Base-by-base conservation (phyloP, 2,797 vertebrate species). In the Sebastiscus albofasciatus region DNA sequence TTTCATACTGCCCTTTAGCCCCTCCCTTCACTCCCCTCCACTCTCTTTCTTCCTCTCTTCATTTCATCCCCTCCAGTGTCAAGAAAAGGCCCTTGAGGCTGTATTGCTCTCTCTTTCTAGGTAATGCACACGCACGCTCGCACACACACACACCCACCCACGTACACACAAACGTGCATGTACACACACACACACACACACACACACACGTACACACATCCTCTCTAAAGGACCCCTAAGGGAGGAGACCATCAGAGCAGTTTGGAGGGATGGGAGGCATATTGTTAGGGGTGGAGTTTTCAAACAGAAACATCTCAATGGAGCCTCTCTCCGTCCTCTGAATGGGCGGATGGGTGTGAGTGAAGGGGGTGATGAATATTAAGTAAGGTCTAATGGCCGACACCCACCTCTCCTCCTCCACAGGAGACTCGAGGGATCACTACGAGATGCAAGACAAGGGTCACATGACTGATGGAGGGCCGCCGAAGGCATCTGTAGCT, bases 281-380 rank as follows among this genome's bases (percentile, higher is more conserved):
- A 89, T 87, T 93, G 92, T 91, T 82, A 89, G 84, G 77, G 76
- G 59, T 87, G 90, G 87, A 89, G 81, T 90, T 87, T 89, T 93
- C 90, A 88, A 90, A 92, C 84, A 71, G 88, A 87, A 88, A 93
- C 89, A 90, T 94, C 90, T 94, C 91, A 92, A 89, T 90, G 86
- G 89, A 85, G 52, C 83, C 34, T 79, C 90, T 86, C 77, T 83
- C 77, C 67, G 27, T 85, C 87, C 77, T 85, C 79, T 92, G 86
- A 92, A 89, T 86, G 80, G 79, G 58, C 7, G 27, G 60, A 75
- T 68, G 61, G 70, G 58, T 81, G 79, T 66, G 39, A 80, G 65
- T 78, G 77, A 82, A 80, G 68, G 49, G 67, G 83, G 71, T 78
- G 86, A 94, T 94, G 89, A 93, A 93, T 94, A 93, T 95, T 91